Percentiles rank a stretch among this genome's conserved stretches.
Evolutionary conservation across 2,888 invertebrate genomes (phyloP).

Genomic region (Agrilus cyanescens): DNA sequence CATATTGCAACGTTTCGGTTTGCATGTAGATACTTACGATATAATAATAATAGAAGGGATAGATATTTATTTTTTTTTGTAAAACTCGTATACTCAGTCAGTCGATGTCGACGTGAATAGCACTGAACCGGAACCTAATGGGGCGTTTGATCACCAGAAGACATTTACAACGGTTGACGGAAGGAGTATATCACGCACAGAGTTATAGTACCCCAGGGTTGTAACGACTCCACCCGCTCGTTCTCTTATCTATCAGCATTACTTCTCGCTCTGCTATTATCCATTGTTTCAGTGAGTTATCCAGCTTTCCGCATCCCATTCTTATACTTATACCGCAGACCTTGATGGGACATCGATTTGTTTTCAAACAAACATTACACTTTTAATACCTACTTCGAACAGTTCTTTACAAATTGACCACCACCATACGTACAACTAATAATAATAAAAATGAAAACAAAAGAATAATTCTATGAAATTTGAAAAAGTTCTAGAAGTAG

Average conservation of each 20-base stretch:
- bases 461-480: not conserved
- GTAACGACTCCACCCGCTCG: slow-evolving; percentile 32
- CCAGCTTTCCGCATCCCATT: no score
- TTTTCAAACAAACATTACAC: no score
- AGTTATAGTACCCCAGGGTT: slow-evolving; percentile 36
- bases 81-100: not conserved
- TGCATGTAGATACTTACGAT: slow-evolving; percentile 9
- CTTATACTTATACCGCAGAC: no score
- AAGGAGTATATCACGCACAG: slow-evolving; percentile 33
- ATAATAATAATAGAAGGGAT: slow-evolving; percentile 4
- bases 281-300: slow-evolving; percentile 4
- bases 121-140: slow-evolving; percentile 24
- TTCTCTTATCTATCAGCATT: slow-evolving; percentile 29
- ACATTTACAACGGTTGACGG: slow-evolving; percentile 36
- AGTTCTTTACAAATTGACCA: no score
- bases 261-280: slow-evolving; percentile 5
- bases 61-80: not conserved
- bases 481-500: slow-evolving; percentile 12
- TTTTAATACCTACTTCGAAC: no score
- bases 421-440: no score
- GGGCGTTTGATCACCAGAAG: slow-evolving; percentile 33
- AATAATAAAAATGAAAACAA: no score
- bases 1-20: slow-evolving; percentile 2
- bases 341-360: no score
- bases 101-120: no score